A percentile compares a stretch with the other conserved stretches of the same genome.
phyloP scores from a whole-genome alignment of 2,797 vertebrate genomes.

The Sparidentex hasta region DNA sequence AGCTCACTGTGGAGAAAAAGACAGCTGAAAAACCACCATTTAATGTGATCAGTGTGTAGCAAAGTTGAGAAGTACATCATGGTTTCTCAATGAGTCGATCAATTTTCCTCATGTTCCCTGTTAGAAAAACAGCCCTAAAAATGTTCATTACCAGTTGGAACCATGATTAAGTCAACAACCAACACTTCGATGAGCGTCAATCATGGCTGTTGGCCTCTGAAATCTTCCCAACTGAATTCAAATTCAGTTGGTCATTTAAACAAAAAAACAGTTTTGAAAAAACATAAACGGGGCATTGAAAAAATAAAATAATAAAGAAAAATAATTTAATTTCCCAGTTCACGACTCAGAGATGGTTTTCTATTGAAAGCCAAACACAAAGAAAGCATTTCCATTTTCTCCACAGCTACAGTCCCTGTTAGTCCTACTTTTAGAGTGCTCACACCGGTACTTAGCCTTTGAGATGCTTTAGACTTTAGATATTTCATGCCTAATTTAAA shows the following conservation, averaged over 20 bases:
- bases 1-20: constrained; percentile 7
- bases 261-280: no score
- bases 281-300: no score
- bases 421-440: background rate
- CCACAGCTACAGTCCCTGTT: background rate
- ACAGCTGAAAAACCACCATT: constrained; percentile 32
- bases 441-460: background rate
- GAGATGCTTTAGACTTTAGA: no score
- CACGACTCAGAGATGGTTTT: background rate
- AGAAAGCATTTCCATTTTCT: background rate
- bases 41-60: constrained; percentile 45
- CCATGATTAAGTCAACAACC: background rate
- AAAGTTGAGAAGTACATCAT: constrained; percentile 28
- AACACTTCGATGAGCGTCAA: background rate
- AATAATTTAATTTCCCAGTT: background rate
- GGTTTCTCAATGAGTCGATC: constrained; percentile 11
- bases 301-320: background rate
- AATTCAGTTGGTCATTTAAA: background rate
- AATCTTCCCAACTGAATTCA: background rate
- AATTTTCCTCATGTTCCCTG: background rate
- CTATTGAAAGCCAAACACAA: background rate
- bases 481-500: no score
- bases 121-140: background rate
- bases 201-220: background rate
- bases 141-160: background rate